phyloP scores from a whole-genome alignment of 1,140 invertebrate species.

The Scaptodrosophila lebanonensis region DNA sequence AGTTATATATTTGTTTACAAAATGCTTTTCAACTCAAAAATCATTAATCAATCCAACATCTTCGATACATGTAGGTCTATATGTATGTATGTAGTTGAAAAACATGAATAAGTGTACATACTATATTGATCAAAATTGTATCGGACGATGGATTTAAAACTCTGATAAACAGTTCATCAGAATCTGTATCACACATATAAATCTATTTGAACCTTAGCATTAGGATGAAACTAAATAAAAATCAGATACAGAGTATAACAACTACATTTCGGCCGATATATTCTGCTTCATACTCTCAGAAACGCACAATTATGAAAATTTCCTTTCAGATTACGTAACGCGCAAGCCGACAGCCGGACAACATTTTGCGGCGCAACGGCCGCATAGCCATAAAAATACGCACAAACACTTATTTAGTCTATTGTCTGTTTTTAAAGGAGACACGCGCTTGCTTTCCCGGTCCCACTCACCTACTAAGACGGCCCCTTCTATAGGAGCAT shows the following conservation, averaged over 20 bases:
- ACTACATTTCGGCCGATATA: slow-evolving; percentile 21
- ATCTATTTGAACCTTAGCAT: no score
- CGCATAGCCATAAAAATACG: slow-evolving; percentile 54
- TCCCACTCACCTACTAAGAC: slow-evolving; percentile 45
- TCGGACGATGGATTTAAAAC: no score
- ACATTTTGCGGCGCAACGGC: slow-evolving; percentile 23
- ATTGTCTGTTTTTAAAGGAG: slow-evolving; percentile 42
- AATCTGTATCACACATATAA: no score
- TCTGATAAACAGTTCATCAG: no score
- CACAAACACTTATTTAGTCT: slow-evolving; percentile 41
- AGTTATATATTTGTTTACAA: no score
- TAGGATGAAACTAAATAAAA: not conserved
- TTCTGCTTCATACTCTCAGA: no score
- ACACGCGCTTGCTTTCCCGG: slow-evolving; percentile 19
- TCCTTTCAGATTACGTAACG: slow-evolving; percentile 59
- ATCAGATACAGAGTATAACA: not conserved
- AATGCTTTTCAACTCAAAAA: no score
- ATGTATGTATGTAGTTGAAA: no score
- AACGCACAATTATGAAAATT: slow-evolving; percentile 53
- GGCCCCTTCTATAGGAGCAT: slow-evolving; percentile 15
- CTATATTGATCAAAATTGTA: no score
- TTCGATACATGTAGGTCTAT: no score
- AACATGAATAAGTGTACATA: no score
- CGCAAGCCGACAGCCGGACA: slow-evolving; percentile 31
- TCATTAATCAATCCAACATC: no score